These are phyloP conservation scores for Alosa sapidissima DNA, from an alignment of 2,797 vertebrate species.

Conservation along the genomic window DNA sequence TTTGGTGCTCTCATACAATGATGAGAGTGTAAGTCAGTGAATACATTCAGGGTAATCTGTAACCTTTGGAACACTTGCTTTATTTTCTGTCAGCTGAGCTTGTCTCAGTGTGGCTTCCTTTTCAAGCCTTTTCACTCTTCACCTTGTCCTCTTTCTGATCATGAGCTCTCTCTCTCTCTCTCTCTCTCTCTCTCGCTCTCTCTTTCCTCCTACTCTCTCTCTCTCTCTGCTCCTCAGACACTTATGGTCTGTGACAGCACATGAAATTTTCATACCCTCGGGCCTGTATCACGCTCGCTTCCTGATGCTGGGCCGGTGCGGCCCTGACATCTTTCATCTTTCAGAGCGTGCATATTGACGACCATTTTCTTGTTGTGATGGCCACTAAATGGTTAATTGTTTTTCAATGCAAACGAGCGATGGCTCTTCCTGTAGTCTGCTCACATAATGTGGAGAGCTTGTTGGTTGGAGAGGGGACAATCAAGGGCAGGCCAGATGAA, in stretches of 20 bases:
- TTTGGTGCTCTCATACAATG: neutral
- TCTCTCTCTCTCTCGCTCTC: neutral
- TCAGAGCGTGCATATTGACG: neutral
- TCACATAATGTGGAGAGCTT: neutral
- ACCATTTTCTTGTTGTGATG: constrained; percentile 21
- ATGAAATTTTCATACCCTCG: constrained; percentile 18
- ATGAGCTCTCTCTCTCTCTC: neutral
- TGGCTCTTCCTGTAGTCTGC: neutral
- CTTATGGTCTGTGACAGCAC: constrained; percentile 16
- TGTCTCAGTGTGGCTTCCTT: neutral
- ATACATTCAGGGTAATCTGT: neutral
- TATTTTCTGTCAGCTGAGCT: constrained; percentile 3
- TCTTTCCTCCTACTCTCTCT: neutral
- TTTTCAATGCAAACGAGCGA: constrained; percentile 11
- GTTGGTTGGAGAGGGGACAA: neutral
- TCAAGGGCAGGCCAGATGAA: constrained; percentile 52
- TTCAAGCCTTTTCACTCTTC: neutral
- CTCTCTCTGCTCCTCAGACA: neutral
- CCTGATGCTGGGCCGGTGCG: neutral
- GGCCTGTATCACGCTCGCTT: constrained; percentile 9
- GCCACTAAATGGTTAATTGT: constrained; percentile 17
- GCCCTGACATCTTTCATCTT: constrained; percentile 11
- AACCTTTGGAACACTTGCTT: neutral
- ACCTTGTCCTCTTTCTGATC: neutral
- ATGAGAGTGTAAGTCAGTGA: neutral